Evolutionary conservation across 2,888 invertebrate species (phyloP).

Genomic region (Ennomos quercinarius): DNA sequence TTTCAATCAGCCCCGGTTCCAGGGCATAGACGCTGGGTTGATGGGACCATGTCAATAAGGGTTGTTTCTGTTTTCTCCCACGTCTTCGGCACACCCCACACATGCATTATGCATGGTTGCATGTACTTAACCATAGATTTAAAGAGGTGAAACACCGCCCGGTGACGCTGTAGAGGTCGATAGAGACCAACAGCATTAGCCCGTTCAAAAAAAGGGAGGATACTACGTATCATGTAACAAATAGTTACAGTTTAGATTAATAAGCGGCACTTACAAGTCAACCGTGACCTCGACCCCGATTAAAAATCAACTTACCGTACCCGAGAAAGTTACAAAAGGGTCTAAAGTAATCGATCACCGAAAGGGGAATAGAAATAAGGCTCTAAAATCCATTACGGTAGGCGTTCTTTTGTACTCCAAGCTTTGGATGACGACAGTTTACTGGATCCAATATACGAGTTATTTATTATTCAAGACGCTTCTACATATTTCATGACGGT

Average conservation of each 20-base stretch:
- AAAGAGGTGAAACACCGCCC: too few relatives aligned
- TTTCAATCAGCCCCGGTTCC: too few relatives aligned
- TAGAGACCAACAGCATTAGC: too few relatives aligned
- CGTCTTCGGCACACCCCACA: too few relatives aligned
- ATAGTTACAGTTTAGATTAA: constrained; percentile 9
- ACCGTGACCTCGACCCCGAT: constrained; percentile 32
- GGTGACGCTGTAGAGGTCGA: too few relatives aligned
- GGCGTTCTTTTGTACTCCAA: constrained; percentile 55
- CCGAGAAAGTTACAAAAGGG: constrained; percentile 38
- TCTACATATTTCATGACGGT: constrained; percentile 63
- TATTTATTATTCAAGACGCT: constrained; percentile 69
- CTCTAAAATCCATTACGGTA: constrained; percentile 60
- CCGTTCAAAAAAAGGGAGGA: too few relatives aligned
- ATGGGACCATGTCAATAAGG: too few relatives aligned
- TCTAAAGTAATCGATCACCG: constrained; percentile 55
- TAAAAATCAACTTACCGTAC: constrained; percentile 39
- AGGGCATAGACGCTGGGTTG: too few relatives aligned
- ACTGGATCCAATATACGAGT: constrained; percentile 62
- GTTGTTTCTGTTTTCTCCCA: too few relatives aligned
- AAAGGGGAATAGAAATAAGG: constrained; percentile 57
- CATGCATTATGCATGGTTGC: too few relatives aligned
- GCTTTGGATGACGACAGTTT: constrained; percentile 55
- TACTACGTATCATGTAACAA: neutral
- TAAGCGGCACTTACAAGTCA: constrained; percentile 16
- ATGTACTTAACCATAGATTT: too few relatives aligned